Evolutionary conservation across 92 coral and sea anemone genomes (phyloP).

Genomic region (Bergia puertoricense): DNA sequence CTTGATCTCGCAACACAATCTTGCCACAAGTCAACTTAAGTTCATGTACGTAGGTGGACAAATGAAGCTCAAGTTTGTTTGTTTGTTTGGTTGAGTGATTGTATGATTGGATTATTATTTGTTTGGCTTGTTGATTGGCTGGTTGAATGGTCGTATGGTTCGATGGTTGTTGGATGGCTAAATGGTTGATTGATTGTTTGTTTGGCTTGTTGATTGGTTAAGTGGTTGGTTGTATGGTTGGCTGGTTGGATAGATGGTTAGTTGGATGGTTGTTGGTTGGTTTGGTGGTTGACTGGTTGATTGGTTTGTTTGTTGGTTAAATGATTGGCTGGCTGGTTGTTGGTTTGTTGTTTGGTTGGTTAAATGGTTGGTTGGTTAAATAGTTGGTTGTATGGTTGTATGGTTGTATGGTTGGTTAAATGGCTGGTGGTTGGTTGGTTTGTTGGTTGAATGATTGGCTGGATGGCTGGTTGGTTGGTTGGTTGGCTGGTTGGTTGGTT

Average conservation of each 20-base stretch:
- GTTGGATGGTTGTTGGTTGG: not conserved
- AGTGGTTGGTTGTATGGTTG: conserved; percentile 2
- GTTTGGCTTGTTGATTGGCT: no score
- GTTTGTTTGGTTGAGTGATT: no score
- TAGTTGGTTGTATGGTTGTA: not conserved
- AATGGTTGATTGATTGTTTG: not conserved
- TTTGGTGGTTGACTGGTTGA: not conserved
- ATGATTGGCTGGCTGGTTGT: conserved; percentile 2
- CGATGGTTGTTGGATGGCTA: no score
- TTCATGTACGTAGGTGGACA: no score
- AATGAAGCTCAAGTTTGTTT: no score
- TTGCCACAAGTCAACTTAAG: no score
- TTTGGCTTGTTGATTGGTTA: not conserved
- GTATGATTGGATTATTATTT: no score
- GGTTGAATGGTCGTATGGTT: no score
- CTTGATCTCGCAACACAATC: no score
- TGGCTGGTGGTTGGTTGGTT: conserved; percentile 6
- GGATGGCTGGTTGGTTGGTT: conserved; percentile 3
- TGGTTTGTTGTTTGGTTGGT: not conserved
- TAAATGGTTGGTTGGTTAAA: not conserved
- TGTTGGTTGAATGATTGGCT: not conserved
- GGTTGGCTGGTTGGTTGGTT: conserved; percentile 1
- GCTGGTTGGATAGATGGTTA: conserved; percentile 9
- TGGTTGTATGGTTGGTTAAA: not conserved
- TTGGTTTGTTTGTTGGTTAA: not conserved